phyloP scores from a whole-genome alignment of 2,797 vertebrate genomes.

The Enoplosus armatus region DNA sequence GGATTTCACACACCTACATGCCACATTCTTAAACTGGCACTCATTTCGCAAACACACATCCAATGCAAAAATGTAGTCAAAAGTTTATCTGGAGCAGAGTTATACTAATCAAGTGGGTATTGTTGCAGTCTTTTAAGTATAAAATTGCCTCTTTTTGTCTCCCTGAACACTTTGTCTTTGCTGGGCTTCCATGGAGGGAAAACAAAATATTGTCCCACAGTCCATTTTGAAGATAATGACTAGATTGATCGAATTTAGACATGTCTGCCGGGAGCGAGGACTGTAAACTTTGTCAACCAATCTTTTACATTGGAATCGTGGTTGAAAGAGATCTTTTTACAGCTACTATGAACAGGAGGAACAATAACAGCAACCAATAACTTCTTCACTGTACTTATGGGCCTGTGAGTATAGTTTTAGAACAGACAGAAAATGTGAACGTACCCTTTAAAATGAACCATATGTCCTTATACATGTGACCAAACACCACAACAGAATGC shows the following conservation, averaged over 20 bases:
- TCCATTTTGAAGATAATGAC: background rate
- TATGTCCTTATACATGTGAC: background rate
- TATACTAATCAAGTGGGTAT: background rate
- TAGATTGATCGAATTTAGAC: background rate
- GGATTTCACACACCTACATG: constrained; percentile 81
- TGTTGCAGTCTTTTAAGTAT: background rate
- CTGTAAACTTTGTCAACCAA: background rate
- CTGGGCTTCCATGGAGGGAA: background rate
- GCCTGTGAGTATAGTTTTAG: background rate
- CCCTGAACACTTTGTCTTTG: background rate
- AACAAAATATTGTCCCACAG: background rate
- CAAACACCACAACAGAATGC: constrained; percentile 19
- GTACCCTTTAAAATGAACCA: background rate
- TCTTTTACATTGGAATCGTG: background rate
- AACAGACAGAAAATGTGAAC: background rate
- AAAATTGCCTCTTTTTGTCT: background rate
- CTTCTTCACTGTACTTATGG: background rate
- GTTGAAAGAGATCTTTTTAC: background rate
- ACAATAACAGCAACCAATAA: background rate
- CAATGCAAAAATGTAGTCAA: background rate
- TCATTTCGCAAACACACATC: constrained; percentile 48
- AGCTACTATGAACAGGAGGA: background rate
- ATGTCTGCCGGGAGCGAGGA: background rate
- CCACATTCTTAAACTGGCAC: constrained; percentile 82
- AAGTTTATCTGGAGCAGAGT: background rate